A percentile compares a stretch with the other conserved stretches of the same genome.
Evolutionary conservation across 2,888 invertebrate genomes (phyloP).

Genomic region (Alentia gelatinosa): DNA sequence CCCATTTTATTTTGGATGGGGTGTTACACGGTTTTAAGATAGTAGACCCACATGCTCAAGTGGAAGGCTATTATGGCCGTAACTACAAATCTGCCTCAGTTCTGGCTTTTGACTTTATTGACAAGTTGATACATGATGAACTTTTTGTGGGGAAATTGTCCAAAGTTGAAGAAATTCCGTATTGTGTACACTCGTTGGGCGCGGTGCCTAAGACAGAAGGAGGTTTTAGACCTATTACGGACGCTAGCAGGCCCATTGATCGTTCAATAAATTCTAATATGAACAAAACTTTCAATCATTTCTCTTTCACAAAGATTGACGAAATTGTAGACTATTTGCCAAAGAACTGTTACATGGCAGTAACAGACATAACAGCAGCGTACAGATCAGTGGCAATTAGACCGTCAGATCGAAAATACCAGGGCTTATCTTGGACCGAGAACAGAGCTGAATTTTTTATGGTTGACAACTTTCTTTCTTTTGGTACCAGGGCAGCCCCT

Average conservation of each 20-base stretch:
- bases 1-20: neutral
- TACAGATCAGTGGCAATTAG: neutral
- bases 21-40: neutral
- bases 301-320: neutral
- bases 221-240: neutral
- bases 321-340: neutral
- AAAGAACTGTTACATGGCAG: neutral
- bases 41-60: neutral
- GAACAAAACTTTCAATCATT: neutral
- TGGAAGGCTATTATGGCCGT: neutral
- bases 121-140: too few relatives aligned
- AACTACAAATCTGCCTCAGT: neutral
- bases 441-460: neutral
- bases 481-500: neutral
- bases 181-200: neutral
- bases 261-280: neutral
- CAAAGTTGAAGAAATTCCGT: neutral
- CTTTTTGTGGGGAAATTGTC: neutral
- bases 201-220: neutral
- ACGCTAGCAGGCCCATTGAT: neutral
- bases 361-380: neutral
- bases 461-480: neutral
- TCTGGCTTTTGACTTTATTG: too few relatives aligned
- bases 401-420: neutral
- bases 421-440: neutral